These are phyloP conservation scores for Tapera naevia DNA, from an alignment of 2,797 vertebrate genomes.

Conservation along the genomic window DNA sequence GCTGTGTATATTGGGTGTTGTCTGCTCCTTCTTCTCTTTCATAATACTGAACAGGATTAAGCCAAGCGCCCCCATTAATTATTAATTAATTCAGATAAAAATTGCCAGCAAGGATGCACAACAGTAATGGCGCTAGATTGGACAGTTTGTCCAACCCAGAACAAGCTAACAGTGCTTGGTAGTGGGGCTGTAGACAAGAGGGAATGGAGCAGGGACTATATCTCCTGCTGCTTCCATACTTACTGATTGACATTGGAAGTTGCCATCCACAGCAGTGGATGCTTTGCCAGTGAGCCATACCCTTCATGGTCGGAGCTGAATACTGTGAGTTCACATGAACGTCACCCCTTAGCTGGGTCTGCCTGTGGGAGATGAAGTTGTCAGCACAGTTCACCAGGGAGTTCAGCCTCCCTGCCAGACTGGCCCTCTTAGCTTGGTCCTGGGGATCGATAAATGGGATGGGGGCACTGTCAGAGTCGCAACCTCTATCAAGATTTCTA, in stretches of 20 bases:
- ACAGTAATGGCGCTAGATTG: neutral
- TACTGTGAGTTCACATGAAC: fast-evolving
- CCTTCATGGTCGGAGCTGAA: neutral
- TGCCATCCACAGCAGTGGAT: neutral
- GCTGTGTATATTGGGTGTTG: neutral
- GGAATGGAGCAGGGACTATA: fast-evolving
- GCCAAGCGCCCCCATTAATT: neutral
- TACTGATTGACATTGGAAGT: fast-evolving
- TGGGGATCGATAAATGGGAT: neutral
- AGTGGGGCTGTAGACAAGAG: neutral
- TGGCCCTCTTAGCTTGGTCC: fast-evolving
- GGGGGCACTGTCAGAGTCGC: fast-evolving
- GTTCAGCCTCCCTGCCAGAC: fast-evolving
- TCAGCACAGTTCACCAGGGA: neutral
- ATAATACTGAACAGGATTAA: neutral
- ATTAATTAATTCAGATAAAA: conserved; percentile 49
- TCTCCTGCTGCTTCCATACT: neutral
- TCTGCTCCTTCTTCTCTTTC: neutral
- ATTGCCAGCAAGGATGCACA: neutral
- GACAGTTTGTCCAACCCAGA: neutral
- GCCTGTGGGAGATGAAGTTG: fast-evolving
- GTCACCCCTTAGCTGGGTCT: neutral
- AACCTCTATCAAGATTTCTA: neutral
- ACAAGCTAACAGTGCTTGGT: neutral
- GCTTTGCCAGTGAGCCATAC: neutral